phyloP scores from a whole-genome alignment of 1,140 invertebrate species.

The Zaprionus capensis region DNA sequence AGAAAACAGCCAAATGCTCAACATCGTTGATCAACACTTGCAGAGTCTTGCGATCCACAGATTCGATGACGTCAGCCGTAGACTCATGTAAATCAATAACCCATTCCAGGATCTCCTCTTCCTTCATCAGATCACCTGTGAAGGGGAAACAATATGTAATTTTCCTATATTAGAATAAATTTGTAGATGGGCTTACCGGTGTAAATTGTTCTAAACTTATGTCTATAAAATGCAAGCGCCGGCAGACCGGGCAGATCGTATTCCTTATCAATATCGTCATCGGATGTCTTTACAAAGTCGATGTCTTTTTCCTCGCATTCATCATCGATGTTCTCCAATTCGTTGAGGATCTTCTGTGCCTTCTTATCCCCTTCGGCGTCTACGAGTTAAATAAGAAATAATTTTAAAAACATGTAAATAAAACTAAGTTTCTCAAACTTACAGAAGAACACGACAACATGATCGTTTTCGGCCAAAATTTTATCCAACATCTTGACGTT shows the following conservation, averaged over 20 bases:
- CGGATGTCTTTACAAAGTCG: constrained; percentile 96
- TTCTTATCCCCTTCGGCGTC: constrained; percentile 96
- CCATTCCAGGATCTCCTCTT: constrained; percentile 96
- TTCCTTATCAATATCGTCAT: constrained; percentile 94
- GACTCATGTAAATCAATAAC: constrained; percentile 93
- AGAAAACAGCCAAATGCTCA: constrained; percentile 96
- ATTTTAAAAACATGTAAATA: background rate
- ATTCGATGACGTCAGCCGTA: constrained; percentile 95
- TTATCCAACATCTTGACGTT: constrained; percentile 96
- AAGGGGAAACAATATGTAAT: background rate
- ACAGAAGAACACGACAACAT: constrained; percentile 97
- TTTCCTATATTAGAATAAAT: constrained; percentile 52
- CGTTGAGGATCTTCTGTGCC: constrained; percentile 94
- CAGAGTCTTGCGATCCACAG: constrained; percentile 94
- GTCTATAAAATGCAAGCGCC: constrained; percentile 94
- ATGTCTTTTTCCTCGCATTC: constrained; percentile 96
- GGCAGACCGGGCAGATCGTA: constrained; percentile 94
- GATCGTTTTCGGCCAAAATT: constrained; percentile 93
- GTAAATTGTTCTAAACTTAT: constrained; percentile 95
- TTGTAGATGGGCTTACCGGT: constrained; percentile 78
- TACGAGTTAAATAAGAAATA: constrained; percentile 79
- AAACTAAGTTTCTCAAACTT: constrained; percentile 85
- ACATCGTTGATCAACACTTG: constrained; percentile 95
- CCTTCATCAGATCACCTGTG: constrained; percentile 93
- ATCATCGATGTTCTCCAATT: constrained; percentile 97